A percentile compares a stretch with the other conserved stretches of the same genome.
These are phyloP conservation scores for Eudasyphora cyanicolor DNA, from an alignment of 2,888 invertebrate genomes.

Conservation along the genomic window DNA sequence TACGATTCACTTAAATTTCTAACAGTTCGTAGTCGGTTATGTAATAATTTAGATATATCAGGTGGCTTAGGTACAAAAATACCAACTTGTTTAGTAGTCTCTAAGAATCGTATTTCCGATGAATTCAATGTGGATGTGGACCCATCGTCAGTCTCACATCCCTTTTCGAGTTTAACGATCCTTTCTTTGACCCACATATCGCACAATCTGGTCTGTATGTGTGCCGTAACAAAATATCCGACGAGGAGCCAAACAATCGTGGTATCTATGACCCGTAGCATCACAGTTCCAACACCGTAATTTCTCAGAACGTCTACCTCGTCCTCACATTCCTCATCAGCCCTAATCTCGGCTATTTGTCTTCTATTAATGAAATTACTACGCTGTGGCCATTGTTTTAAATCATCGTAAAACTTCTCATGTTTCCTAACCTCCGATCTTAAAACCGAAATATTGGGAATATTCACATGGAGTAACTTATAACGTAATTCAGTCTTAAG, in stretches of 20 bases:
- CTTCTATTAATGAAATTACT: not conserved
- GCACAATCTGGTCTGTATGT: slow-evolving; percentile 66
- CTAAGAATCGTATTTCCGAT: not conserved
- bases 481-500: slow-evolving; percentile 13
- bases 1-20: not conserved
- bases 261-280: slow-evolving; percentile 28
- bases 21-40: not conserved
- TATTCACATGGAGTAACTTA: not conserved
- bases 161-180: not conserved
- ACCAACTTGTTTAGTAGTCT: not conserved
- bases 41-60: not conserved
- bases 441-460: not conserved
- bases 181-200: slow-evolving; percentile 60
- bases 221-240: slow-evolving; percentile 52
- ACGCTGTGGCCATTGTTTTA: not conserved
- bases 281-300: slow-evolving; percentile 48
- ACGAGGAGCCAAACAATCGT: slow-evolving; percentile 29
- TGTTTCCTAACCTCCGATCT: slow-evolving; percentile 24
- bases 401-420: slow-evolving; percentile 19
- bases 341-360: slow-evolving; percentile 11
- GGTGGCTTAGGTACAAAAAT: not conserved
- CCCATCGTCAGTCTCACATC: not conserved
- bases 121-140: not conserved
- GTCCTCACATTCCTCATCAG: not conserved
- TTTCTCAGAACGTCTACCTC: not conserved